Conservation (phyloP, 2,797 vertebrate species). For the Potorous gilbertii region DNA sequence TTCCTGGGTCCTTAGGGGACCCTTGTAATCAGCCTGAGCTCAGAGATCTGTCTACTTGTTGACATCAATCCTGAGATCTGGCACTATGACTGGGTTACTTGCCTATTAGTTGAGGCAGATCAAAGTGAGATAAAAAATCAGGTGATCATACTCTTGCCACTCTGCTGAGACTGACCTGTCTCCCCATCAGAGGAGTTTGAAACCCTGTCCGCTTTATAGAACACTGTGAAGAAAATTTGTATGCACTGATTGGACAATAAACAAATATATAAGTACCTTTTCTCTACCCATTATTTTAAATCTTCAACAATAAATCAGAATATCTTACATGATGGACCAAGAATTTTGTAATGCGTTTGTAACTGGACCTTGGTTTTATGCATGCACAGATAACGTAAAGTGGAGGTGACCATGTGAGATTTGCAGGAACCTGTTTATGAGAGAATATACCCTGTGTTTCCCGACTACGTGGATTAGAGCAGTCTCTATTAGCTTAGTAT, state of each 20-base stretch:
- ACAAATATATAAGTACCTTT: neutral
- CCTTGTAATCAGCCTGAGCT: neutral
- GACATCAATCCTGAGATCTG: neutral
- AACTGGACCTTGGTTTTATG: neutral
- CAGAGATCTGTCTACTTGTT: neutral
- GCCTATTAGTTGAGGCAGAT: neutral
- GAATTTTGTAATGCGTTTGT: neutral
- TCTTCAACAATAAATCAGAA: neutral
- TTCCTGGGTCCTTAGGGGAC: neutral
- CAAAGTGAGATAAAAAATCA: neutral
- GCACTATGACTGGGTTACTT: neutral
- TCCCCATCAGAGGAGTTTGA: neutral
- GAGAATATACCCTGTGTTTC: neutral
- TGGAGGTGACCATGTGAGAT: neutral
- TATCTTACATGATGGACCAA: neutral
- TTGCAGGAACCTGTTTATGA: neutral
- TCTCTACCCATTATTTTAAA: neutral
- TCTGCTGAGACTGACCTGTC: neutral
- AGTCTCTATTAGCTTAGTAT: neutral
- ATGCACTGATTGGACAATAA: neutral
- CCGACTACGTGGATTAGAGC: neutral
- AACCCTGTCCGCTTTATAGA: neutral
- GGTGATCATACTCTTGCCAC: neutral
- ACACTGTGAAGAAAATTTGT: neutral
- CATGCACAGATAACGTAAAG: neutral